Base-by-base conservation (phyloP, 2,113 vertebrate species). In the Potamarius usumacintae region DNA sequence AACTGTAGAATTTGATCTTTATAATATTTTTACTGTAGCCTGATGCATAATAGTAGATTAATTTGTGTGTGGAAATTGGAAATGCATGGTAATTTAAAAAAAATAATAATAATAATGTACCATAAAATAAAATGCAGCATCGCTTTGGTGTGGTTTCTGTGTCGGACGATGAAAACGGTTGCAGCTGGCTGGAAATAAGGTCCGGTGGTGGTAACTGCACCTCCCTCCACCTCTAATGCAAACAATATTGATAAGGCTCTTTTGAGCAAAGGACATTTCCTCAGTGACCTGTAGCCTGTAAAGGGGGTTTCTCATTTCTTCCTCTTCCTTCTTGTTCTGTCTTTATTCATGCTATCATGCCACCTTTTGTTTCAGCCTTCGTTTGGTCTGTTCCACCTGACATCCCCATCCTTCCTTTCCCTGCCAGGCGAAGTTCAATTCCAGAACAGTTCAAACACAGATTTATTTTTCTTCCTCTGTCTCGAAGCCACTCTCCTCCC, bases 371-470 rank as follows among this genome's bases (percentile, higher is more conserved):
- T 57, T 58, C 14, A 79, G 9, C 77, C n/a, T 18, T 87, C 83
- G 65, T 63, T 18, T 77, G 91, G 87, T 90, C 0, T 0, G 14
- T 90, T 91, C 86, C 7, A 60, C 55, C 30, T 60, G 79, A 25
- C 10, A 60, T 62, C 86, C 74, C 80, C 42, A 14, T 53, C 9
- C 27, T 65, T 34, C 12, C 74, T 17, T 55, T 81, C 60, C 4
- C 78, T 60, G 78, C n/a, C 84, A 30, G 15, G 7, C 11, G 14
- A 78, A 52, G 81, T 65, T 83, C 55, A n/a, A 4, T n/a, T 52
- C 62, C 81, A 48, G 12, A 83, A 52, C 48, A 67, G 42, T 84
- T 84, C 55, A 57, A 84, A 84, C 83, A 58, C 4, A 5, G 22
- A 25, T 84, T 72, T 85, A 10, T 76, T 52, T 57, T 60, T 60